A percentile compares a stretch with the other conserved stretches of the same genome.
Conservation (phyloP, 2,797 vertebrate genomes). For the Onychomys leucogaster region DNA sequence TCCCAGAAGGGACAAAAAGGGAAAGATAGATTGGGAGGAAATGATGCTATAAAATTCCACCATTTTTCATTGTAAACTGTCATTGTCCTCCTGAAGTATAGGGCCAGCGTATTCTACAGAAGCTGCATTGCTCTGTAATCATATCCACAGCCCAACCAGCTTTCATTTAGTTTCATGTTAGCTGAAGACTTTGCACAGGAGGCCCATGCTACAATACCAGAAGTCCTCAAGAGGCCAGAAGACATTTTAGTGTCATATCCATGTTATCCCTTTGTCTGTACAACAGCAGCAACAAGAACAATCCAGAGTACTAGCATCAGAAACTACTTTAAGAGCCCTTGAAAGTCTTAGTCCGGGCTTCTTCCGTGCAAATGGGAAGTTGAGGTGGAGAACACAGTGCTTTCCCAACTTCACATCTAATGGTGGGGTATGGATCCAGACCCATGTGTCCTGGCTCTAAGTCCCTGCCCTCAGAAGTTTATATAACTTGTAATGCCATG, state of each 20-base stretch:
- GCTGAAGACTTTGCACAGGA: background rate
- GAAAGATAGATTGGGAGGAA: background rate
- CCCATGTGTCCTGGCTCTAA: background rate
- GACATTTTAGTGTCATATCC: background rate
- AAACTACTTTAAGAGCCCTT: background rate
- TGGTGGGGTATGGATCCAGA: background rate
- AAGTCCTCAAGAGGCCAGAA: background rate
- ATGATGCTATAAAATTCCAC: conserved; percentile 8
- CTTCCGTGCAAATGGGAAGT: background rate
- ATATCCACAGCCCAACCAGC: background rate
- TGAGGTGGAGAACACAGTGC: background rate
- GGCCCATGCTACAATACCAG: background rate
- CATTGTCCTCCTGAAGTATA: background rate
- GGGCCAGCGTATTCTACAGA: background rate
- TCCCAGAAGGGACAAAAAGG: conserved; percentile 4
- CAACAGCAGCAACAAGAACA: background rate
- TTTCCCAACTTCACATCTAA: conserved; percentile 7
- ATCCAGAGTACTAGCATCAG: background rate
- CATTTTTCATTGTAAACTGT: background rate
- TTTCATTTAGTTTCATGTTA: background rate
- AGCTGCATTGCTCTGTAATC: background rate
- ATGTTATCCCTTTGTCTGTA: background rate
- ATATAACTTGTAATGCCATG: background rate
- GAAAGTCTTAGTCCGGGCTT: background rate
- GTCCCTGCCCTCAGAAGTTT: background rate